phyloP scores from a whole-genome alignment of 2,113 vertebrate genomes.

The Dasyurus viverrinus region DNA sequence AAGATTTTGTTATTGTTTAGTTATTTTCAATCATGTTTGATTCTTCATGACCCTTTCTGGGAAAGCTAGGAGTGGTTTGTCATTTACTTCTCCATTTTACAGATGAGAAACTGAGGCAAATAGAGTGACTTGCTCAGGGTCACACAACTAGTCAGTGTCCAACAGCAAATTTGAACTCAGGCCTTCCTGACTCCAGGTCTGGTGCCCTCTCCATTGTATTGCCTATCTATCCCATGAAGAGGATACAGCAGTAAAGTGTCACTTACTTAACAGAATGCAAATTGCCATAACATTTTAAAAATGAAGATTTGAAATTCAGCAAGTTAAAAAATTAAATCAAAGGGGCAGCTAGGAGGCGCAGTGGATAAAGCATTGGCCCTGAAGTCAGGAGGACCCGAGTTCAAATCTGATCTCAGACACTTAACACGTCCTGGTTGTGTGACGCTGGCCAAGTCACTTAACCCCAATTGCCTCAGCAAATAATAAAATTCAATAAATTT shows the following conservation, averaged over 20 bases:
- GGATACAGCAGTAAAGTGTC: background rate
- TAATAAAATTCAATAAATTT: too few species aligned
- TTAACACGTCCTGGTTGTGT: too few species aligned
- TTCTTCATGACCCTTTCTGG: background rate
- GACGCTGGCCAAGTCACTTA: too few species aligned
- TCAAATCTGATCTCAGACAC: too few species aligned
- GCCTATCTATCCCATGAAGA: background rate
- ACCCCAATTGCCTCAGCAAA: too few species aligned
- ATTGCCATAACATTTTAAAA: background rate
- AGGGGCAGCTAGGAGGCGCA: too few species aligned
- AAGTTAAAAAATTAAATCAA: background rate
- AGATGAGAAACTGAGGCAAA: background rate
- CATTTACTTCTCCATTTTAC: background rate
- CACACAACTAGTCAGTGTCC: background rate
- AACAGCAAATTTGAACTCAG: background rate
- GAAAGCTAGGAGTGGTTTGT: background rate
- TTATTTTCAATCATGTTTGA: background rate
- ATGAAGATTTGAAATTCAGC: constrained; percentile 8
- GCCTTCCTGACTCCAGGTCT: background rate
- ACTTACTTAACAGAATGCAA: background rate
- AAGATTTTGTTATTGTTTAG: background rate
- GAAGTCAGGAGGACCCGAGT: too few species aligned
- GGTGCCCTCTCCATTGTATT: background rate
- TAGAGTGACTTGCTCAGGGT: background rate
- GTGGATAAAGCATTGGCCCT: too few species aligned